Evolutionary conservation across 2,888 invertebrate genomes (phyloP).

Genomic region (Phalangium opilio): DNA sequence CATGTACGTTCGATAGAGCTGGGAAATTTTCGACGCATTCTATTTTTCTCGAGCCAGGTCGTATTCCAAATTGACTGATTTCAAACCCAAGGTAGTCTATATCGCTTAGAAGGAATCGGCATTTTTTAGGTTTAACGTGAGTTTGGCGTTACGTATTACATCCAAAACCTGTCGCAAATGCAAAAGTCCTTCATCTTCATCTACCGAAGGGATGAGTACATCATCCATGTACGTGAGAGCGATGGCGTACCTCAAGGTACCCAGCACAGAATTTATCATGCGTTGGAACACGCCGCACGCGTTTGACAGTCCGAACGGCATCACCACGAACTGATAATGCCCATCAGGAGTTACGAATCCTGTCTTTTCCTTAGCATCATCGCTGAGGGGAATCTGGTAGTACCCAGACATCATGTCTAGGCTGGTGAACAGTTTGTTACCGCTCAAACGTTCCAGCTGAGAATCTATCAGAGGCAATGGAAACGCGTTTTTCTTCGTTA

Average conservation of each 20-base stretch:
- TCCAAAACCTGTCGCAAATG: not conserved
- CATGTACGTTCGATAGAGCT: not conserved
- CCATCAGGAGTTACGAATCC: not conserved
- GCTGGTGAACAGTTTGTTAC: not conserved
- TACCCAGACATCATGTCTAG: slow-evolving; percentile 1
- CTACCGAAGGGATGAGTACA: not conserved
- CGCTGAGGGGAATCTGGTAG: no score
- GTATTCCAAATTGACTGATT: not conserved
- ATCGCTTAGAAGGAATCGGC: not conserved
- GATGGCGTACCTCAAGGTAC: not conserved
- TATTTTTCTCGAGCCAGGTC: not conserved
- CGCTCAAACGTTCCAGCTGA: not conserved
- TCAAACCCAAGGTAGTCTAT: slow-evolving; percentile 1
- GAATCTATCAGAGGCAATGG: not conserved
- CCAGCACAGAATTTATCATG: not conserved
- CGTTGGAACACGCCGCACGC: not conserved
- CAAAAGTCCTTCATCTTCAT: not conserved
- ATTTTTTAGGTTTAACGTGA: slow-evolving; percentile 4
- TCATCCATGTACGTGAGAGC: slow-evolving; percentile 1
- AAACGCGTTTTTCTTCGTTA: not conserved
- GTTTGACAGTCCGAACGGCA: not conserved
- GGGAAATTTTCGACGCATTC: not conserved
- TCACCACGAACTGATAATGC: not conserved
- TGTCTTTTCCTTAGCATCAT: no score
- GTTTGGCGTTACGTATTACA: not conserved